Evolutionary conservation across 92 coral and sea anemone species (phyloP), one percentile per base, ranked within the genome.

Genomic region (Porites lobata): DNA sequence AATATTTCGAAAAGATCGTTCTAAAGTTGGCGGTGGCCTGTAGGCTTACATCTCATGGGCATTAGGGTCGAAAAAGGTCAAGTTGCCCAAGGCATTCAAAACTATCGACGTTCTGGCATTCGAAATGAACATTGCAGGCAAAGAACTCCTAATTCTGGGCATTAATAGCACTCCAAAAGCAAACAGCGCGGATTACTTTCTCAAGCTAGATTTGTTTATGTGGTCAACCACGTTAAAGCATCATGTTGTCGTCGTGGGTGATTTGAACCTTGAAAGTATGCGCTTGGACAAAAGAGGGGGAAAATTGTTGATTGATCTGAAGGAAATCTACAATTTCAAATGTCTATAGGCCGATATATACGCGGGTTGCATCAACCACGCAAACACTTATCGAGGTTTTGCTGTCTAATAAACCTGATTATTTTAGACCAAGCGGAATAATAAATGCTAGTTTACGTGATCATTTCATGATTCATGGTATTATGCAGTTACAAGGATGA

Each of bases 341-440:
- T 85, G 87, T 66, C 53, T 90, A 29, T 38, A 85, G 85, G 47
- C 68, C n/a, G 14, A 58, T 80, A 68, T 70, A 90, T 7, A 90
- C 79, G 14, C 71, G 93, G 80, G 79, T 85, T 12, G 85, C 90
- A 0, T 58, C 26, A 22, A 76, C 50, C 52, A 85, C 77, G 65
- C 81, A 86, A 69, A 92, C 95, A 19, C 77, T 89, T 38, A 47
- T 92, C 19, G 93, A 86, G 76, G 93, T 89, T 50, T 50, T 69
- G 52, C 75, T 69, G 47, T 3, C 75, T 21, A 69, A 69, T 50
- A 70, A 70, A 54, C 76, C 76, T 29, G 57, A 70, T 9, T 29
- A 51, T 29, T 70, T 70, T 0, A 54, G 29, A n/a, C 43, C 76
- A 70, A 70, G 73, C 17, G 76, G 76, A 51, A 70, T 70, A 3